These are phyloP conservation scores for Mesochorus sp. DNA, from an alignment of 2,888 invertebrate genomes.

Conservation along the genomic window DNA sequence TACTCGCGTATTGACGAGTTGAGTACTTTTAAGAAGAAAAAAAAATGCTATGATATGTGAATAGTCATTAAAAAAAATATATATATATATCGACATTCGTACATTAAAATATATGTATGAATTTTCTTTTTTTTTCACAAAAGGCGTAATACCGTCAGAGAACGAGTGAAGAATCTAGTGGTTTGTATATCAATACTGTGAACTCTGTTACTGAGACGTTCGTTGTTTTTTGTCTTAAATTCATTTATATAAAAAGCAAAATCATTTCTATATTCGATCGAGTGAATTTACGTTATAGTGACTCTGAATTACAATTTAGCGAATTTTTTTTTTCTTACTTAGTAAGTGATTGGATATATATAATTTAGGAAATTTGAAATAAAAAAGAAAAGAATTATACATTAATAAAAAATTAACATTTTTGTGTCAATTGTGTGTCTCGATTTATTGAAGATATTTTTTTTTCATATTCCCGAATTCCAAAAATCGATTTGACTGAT, in stretches of 20 bases:
- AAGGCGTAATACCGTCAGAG: slow-evolving; percentile 12
- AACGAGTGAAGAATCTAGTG: slow-evolving; percentile 49
- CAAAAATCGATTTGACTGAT: no score
- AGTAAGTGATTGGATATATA: slow-evolving; percentile 47
- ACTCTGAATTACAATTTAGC: slow-evolving; percentile 11
- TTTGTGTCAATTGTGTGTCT: no score
- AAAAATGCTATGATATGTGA: no score
- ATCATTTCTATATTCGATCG: not conserved
- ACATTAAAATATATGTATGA: not conserved
- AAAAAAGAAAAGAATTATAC: no score
- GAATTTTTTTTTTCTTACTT: slow-evolving; percentile 39
- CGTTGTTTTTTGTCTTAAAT: not conserved
- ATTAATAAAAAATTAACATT: not conserved
- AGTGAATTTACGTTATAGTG: slow-evolving; percentile 5
- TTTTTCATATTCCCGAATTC: no score
- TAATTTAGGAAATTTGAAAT: slow-evolving; percentile 29
- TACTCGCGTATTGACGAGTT: slow-evolving; percentile 16
- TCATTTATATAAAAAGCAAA: slow-evolving; percentile 1
- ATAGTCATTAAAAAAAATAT: not conserved
- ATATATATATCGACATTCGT: not conserved
- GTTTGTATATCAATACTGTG: slow-evolving; percentile 6
- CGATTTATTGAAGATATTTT: no score
- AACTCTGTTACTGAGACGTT: no score
- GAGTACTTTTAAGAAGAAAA: no score
- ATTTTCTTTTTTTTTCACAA: not conserved